These are phyloP conservation scores for Piaya cayana DNA, from an alignment of 2,113 vertebrate species.

Conservation along the genomic window DNA sequence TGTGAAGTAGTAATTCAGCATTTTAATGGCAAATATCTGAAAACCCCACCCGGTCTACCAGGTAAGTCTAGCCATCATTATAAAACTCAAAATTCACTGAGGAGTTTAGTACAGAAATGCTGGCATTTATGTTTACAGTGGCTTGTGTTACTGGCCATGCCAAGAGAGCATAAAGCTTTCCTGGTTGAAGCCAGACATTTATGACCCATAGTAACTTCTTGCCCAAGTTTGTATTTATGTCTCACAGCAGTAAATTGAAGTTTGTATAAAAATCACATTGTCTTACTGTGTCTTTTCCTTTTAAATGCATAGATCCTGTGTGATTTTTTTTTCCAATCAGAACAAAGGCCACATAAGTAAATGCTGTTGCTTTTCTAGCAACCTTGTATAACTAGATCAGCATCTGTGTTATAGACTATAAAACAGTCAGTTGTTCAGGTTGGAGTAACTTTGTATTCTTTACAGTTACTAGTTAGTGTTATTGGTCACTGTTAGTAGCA, in stretches of 20 bases:
- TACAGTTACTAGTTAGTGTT: background rate
- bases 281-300: background rate
- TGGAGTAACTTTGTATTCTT: background rate
- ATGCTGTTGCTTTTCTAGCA: background rate
- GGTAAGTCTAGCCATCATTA: slow-evolving; percentile 72
- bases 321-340: background rate
- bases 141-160: background rate
- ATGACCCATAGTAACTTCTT: background rate
- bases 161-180: accelerated
- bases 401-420: background rate
- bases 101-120: background rate
- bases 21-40: slow-evolving; percentile 90
- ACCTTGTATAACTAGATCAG: background rate
- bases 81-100: background rate
- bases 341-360: background rate
- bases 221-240: background rate
- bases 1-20: slow-evolving; percentile 90
- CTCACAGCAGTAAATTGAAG: background rate
- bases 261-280: background rate
- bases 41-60: slow-evolving; percentile 87
- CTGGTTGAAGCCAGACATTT: background rate
- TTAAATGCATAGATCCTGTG: background rate
- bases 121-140: background rate
- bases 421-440: background rate
- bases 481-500: background rate